Evolutionary conservation across 1,140 invertebrate species (phyloP), one percentile per base, ranked within the genome.

Genomic region (Lutraria rhynchaena): DNA sequence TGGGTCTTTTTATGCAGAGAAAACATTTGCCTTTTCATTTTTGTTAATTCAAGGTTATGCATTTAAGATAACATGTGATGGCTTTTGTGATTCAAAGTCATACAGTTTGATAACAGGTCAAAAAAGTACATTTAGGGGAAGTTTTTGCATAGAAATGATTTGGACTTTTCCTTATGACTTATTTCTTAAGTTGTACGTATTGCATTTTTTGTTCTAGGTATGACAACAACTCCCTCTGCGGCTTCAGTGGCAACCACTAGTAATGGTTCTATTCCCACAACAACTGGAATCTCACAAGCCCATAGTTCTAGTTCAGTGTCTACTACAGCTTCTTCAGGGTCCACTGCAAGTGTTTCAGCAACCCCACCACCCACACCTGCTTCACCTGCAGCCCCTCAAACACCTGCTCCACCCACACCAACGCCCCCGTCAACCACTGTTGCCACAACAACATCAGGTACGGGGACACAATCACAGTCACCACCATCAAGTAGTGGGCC

Each of bases 401-500:
- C 80, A n/a, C 85, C 86, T 5, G 76, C 77, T 19, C 55, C 60
- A 15, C 31, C 71, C 35, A 51, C 44, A 13, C 73, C 69, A 24
- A 69, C 82, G 0, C 78, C 81, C 22, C 74, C 75, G 3, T 60
- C 82, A 24, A 41, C 37, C 5, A 86, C 81, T 22, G 83, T 83
- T 7, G 71, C 83, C 19, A 80, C 83, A 27, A 51, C 53, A 29
- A 33, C 71, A 44, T 17, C 74, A 24, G n/a, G n/a, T n/a, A 27
- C 57, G 0, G 29, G 17, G 31, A 82, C 35, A 53, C 80, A 82
- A 63, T 35, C 46, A 17, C 63, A 49, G 7, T 60, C 67, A 27
- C 90, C 90, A 9, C 90, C 91, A 19, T 67, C 90, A 3, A 89
- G 89, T 22, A 88, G 90, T 13, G 61, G 73, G 19, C 76, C 86